Percentiles rank a stretch among this genome's conserved stretches.
Evolutionary conservation across 2,113 vertebrate species (phyloP).

Genomic region (Gallinago media): DNA sequence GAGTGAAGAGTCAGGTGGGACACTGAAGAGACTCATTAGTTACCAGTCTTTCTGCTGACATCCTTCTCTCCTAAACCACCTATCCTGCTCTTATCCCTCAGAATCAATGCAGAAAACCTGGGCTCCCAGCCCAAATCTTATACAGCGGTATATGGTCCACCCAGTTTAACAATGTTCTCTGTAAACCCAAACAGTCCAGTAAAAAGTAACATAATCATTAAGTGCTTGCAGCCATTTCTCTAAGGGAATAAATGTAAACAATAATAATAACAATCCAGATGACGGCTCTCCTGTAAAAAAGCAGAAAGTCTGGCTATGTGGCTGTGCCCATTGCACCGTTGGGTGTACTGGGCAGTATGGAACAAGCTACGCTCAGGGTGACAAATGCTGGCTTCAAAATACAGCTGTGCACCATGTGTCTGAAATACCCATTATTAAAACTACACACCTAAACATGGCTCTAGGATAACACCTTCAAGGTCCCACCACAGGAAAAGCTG

Average conservation of each 20-base stretch:
- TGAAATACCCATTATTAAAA: not conserved
- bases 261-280: not conserved
- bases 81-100: not conserved
- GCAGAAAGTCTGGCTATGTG: not conserved
- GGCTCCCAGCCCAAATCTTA: not conserved
- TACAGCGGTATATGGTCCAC: not conserved
- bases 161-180: not conserved
- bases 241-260: not conserved
- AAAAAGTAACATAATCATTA: not conserved
- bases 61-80: not conserved
- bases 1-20: not conserved
- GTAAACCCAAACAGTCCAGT: not conserved
- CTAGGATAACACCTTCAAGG: not conserved
- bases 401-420: not conserved
- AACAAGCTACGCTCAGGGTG: not conserved
- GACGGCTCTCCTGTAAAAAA: not conserved
- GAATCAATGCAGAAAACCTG: not conserved
- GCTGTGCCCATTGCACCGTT: not conserved
- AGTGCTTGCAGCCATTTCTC: not conserved
- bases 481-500: not conserved
- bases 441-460: rapidly evolving
- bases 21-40: not conserved
- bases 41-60: not conserved
- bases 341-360: not conserved
- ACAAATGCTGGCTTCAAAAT: not conserved